Evolutionary conservation across 2,113 vertebrate species (phyloP), one percentile per base, ranked within the genome.

Genomic region (Paramisgurnus dabryanus): DNA sequence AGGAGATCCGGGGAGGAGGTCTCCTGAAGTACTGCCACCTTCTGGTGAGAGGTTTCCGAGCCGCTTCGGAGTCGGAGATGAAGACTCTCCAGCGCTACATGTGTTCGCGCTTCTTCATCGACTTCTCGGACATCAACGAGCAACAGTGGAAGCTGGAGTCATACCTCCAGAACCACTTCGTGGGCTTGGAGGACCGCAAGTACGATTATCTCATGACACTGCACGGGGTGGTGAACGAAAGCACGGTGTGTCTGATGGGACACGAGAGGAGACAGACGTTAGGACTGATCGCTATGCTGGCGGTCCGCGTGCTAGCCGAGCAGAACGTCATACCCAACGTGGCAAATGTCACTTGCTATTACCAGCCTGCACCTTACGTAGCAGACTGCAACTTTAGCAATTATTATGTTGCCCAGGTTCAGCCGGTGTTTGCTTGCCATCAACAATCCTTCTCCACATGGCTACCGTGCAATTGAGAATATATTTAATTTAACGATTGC

Each of bases 31-130:
- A 99, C 92, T 99, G 98, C 92, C 98, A 99, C 91, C 95, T 99
- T 82, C 92, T 99, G 87, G 97, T 99, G 88, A 94, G 98, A 90
- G 96, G 94, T 73, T 99, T 99, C 89, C 92, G 92, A 84, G 95
- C 98, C 0, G 96, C 93, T 41, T 98, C 96, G 0, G 96, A 97
- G 89, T 87, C 94, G 0, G 96, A 98, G 88, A 99, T 99, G 93
- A 99, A 99, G 91, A 97, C 95, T 67, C 94, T 98, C 79, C 97
- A 99, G 93, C 96, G 97, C 85, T 99, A 99, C 87, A 99, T 99
- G 98, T 99, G 98, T 86, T 99, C 98, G 0, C 95, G 98, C 84
- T 99, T 99, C 92, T 99, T 99, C 91, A 99, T 99, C 83, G 98
- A 99, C 94, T 99, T 99, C 93, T 93, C 98, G 22, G 97, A 99